These are phyloP conservation scores for Otocyon megalotis DNA, from an alignment of 2,113 vertebrate species.

Conservation along the genomic window DNA sequence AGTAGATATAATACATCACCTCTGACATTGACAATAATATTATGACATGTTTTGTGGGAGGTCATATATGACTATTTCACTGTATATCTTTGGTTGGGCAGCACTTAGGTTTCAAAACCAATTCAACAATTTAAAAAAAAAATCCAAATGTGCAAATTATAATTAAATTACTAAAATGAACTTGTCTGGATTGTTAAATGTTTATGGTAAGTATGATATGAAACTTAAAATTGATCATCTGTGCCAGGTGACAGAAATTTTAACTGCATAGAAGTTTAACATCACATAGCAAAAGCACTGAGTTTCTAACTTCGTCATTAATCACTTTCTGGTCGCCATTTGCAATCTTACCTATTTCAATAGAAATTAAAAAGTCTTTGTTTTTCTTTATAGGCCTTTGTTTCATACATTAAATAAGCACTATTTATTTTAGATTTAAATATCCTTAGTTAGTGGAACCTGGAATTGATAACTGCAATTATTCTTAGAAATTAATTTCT, in stretches of 20 bases:
- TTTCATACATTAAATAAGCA: neutral
- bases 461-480: neutral
- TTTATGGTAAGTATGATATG: conserved; percentile 1
- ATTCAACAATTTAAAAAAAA: neutral
- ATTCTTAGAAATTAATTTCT: neutral
- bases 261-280: neutral
- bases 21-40: neutral
- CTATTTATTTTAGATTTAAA: neutral
- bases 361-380: neutral
- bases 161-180: neutral
- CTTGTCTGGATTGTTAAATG: neutral
- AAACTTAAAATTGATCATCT: neutral
- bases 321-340: neutral
- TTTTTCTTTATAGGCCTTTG: neutral
- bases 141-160: neutral
- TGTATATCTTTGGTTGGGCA: neutral
- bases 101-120: neutral
- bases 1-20: neutral
- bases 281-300: too few species aligned
- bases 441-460: conserved; percentile 31
- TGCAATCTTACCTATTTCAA: neutral
- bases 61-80: neutral
- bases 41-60: neutral
- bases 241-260: neutral
- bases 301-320: neutral